A percentile compares a stretch with the other conserved stretches of the same genome.
Evolutionary conservation across 2,797 vertebrate genomes (phyloP).

Genomic region (Myotis planiceps): DNA sequence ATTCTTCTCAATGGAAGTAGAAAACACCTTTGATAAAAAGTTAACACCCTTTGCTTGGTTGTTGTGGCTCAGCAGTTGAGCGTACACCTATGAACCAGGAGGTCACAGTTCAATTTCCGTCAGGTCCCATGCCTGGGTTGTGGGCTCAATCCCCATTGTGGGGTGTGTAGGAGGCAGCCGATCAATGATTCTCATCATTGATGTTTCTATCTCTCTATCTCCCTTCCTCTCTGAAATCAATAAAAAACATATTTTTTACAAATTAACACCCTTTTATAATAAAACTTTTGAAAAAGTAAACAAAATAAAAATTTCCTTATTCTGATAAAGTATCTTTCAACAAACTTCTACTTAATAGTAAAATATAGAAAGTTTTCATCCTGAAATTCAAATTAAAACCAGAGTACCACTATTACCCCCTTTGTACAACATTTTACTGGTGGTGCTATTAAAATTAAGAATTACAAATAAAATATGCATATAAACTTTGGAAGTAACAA

Average conservation of each 20-base stretch:
- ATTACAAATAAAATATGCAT: no score
- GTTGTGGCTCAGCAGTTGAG: neutral
- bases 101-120: no score
- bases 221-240: neutral
- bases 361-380: neutral
- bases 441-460: no score
- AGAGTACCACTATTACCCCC: neutral
- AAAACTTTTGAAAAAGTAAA: neutral
- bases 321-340: neutral
- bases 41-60: neutral
- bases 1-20: neutral
- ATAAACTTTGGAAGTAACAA: no score
- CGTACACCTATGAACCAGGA: neutral
- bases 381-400: neutral
- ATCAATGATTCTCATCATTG: no score
- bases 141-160: no score
- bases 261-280: neutral
- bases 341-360: neutral
- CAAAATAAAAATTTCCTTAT: neutral
- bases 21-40: neutral
- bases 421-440: no score
- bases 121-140: no score
- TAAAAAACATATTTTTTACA: neutral
- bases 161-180: no score
- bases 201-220: no score